A percentile compares a stretch with the other conserved stretches of the same genome.
Conservation (phyloP, 2,797 vertebrate genomes). For the Eleutherodactylus coqui region DNA sequence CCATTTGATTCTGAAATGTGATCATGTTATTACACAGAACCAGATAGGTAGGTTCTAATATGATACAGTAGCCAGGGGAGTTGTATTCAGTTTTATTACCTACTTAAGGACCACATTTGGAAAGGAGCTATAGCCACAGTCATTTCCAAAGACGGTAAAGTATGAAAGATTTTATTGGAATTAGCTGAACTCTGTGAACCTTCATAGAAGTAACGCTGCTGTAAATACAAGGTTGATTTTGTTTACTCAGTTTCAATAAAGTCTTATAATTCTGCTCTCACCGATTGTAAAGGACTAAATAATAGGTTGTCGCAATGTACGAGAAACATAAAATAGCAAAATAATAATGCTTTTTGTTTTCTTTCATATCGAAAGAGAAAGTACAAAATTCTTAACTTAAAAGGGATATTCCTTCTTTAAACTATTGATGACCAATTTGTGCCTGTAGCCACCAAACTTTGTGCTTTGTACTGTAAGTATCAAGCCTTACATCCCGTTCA, state of each 20-base stretch:
- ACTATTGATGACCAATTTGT: no score
- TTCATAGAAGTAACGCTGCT: background rate
- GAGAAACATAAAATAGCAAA: background rate
- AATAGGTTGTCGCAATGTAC: background rate
- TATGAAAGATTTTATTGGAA: background rate
- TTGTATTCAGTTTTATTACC: background rate
- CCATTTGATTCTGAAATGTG: conserved; percentile 4
- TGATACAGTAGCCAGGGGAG: background rate
- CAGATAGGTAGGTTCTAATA: background rate
- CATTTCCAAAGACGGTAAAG: background rate
- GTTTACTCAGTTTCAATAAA: background rate
- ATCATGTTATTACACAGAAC: background rate
- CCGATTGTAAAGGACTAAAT: background rate
- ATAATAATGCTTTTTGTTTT: background rate
- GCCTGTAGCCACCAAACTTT: no score
- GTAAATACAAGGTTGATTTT: background rate
- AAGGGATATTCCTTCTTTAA: no score
- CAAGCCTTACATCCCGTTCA: no score
- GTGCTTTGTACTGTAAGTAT: no score
- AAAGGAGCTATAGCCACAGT: background rate
- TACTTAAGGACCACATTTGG: conserved; percentile 18
- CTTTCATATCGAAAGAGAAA: background rate
- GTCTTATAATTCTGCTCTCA: background rate
- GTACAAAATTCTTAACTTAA: background rate
- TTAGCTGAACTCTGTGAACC: background rate